Conservation (phyloP, 1,140 invertebrate genomes). For the Oppia nitens region DNA sequence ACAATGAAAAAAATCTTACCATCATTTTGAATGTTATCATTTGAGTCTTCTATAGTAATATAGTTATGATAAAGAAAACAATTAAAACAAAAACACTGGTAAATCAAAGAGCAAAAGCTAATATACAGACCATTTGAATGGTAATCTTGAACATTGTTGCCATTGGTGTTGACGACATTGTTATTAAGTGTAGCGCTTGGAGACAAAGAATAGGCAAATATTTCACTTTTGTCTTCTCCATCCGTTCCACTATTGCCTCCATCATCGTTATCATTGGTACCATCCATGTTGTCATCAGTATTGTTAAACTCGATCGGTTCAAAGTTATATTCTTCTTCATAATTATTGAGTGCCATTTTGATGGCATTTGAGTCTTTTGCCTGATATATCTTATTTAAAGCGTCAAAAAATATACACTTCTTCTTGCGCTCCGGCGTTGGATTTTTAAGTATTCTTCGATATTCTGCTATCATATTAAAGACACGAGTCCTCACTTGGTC, state of each 20-base stretch:
- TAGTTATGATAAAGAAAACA: neutral
- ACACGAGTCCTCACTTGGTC: constrained; percentile 20
- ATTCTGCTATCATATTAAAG: constrained; percentile 21
- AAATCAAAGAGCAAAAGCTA: neutral
- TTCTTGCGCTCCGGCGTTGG: constrained; percentile 16
- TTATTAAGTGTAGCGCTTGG: constrained; percentile 9
- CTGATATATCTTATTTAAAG: constrained; percentile 17
- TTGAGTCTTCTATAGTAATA: neutral
- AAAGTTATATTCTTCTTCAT: constrained; percentile 17
- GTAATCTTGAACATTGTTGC: neutral
- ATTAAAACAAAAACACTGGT: neutral
- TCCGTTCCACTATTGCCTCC: constrained; percentile 5
- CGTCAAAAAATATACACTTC: constrained; percentile 20
- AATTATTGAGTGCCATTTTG: constrained; percentile 11
- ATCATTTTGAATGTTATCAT: neutral
- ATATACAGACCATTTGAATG: neutral
- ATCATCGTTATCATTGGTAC: neutral
- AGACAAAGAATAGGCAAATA: constrained; percentile 16
- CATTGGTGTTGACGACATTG: neutral
- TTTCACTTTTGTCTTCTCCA: constrained; percentile 11
- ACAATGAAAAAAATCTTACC: no score
- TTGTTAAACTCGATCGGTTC: constrained; percentile 14
- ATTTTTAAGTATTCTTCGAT: constrained; percentile 17
- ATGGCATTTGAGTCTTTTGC: constrained; percentile 15
- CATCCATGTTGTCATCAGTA: constrained; percentile 10